Evolutionary conservation across 2,888 invertebrate genomes (phyloP), one percentile per base, ranked within the genome.

Genomic region (Cheilosia vulpina): DNA sequence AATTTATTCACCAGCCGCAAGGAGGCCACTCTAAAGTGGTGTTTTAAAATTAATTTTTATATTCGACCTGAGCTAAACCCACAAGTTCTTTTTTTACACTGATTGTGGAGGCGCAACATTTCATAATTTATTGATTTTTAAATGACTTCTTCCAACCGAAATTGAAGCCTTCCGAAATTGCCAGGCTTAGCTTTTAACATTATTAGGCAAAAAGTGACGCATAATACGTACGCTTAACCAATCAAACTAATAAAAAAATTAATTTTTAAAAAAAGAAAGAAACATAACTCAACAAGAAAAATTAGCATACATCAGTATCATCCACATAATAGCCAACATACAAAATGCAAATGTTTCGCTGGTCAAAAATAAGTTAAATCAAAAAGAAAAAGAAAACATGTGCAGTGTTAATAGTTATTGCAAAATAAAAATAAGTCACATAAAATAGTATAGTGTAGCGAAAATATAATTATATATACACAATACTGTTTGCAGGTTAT

Each of bases 281-380:
- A 1, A 27, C 6, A 27, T 24, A 24, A 24, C 24, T 24, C 24
- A 62, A 62, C 2, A 19, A 53, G 50, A 45, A 38, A 57, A 71
- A 47, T 63, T 17, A 62, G 34, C 47, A 50, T 55, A 68, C 69
- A 76, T 88, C 89, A 88, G 89, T 88, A 89, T 89, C 89, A 89
- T 88, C 88, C 88, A 90, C 87, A 87, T 88, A 89, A 87, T 85
- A 34, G 9, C 2, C 38, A 87, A 82, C 75, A 80, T 78, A 88
- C 85, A 87, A 88, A 87, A 85, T 73, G 78, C 87, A 83, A 60
- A 60, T 81, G 71, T 57, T 82, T 69, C 66, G 79, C 87, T 88
- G 77, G 62, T 57, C 19, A 45, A 57, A 52, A 53, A 45, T 47
- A 45, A 60, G 78, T 21, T 7, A 50, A 85, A 80, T 21, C 41